These are phyloP conservation scores for Ameiurus melas DNA, from an alignment of 2,113 vertebrate species.

Conservation along the genomic window DNA sequence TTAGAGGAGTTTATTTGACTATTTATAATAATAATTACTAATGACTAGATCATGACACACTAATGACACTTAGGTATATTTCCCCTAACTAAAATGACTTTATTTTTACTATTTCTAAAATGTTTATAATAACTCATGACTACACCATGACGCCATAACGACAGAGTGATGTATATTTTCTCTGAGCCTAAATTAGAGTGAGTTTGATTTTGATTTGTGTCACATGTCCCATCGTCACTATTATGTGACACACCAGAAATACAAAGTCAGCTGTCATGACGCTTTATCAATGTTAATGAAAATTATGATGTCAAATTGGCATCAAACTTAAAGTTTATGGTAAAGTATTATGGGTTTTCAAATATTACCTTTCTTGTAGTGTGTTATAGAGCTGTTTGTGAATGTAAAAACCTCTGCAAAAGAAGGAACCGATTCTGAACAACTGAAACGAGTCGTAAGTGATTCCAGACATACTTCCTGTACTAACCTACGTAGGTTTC, in stretches of 20 bases:
- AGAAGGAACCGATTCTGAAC: too few species aligned
- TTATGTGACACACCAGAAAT: neutral
- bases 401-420: too few species aligned
- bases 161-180: neutral
- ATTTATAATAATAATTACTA: neutral
- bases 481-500: too few species aligned
- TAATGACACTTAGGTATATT: neutral
- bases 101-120: neutral
- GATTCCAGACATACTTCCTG: too few species aligned
- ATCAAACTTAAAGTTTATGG: neutral
- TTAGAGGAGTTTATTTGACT: neutral
- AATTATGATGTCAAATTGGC: neutral
- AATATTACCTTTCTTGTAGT: too few species aligned
- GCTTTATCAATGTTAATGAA: neutral
- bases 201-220: neutral
- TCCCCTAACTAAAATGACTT: neutral
- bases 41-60: neutral
- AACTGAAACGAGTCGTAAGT: too few species aligned
- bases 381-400: too few species aligned
- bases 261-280: neutral
- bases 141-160: neutral
- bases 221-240: neutral
- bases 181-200: neutral
- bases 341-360: too few species aligned
- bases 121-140: neutral